These are phyloP conservation scores for Poliocrania exsul DNA, from an alignment of 2,797 vertebrate species.

Conservation along the genomic window DNA sequence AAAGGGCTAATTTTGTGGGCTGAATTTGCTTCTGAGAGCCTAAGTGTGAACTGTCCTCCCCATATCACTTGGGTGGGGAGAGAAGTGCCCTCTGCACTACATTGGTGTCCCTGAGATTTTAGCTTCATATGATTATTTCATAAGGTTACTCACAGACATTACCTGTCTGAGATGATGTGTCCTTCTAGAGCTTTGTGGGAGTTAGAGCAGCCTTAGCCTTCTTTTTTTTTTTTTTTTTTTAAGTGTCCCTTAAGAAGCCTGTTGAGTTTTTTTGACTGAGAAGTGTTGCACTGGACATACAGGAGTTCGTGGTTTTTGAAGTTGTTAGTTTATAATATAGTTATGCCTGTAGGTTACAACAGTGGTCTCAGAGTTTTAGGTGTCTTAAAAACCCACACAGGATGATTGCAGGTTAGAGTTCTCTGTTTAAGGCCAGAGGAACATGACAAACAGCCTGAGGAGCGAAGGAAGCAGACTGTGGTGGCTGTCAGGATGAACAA, in stretches of 20 bases:
- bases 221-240: neutral
- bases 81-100: neutral
- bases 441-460: neutral
- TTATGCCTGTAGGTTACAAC: neutral
- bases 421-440: neutral
- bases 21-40: neutral
- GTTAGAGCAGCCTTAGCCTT: neutral
- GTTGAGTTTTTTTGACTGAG: neutral
- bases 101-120: neutral
- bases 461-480: constrained; percentile 43
- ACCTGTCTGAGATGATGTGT: neutral
- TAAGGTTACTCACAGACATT: neutral
- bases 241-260: neutral
- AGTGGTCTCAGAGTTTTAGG: neutral
- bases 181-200: neutral
- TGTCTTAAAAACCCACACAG: neutral
- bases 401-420: neutral
- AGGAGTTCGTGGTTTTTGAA: neutral
- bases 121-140: neutral
- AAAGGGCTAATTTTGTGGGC: neutral
- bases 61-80: neutral
- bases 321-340: neutral
- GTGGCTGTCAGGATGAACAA: constrained; percentile 47
- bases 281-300: neutral
- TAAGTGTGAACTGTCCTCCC: neutral